A percentile compares a stretch with the other conserved stretches of the same genome.
phyloP scores from a whole-genome alignment of 2,113 vertebrate species.

The Phrynosoma platyrhinos region DNA sequence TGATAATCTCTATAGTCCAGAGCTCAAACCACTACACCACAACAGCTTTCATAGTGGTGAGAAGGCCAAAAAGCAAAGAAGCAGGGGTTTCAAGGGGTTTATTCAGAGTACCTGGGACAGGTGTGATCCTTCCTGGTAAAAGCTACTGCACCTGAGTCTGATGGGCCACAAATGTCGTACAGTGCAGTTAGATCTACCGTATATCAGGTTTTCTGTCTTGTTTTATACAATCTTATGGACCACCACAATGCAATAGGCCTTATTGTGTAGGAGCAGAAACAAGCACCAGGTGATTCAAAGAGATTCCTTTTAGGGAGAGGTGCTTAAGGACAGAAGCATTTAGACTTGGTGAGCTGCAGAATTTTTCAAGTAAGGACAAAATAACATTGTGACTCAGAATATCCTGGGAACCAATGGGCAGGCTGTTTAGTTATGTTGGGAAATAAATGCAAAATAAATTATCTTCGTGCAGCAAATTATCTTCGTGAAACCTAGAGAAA shows the following conservation, averaged over 20 bases:
- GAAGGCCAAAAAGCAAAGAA: not conserved
- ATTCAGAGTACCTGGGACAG: too few species aligned
- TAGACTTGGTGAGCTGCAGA: not conserved
- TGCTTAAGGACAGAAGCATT: not conserved
- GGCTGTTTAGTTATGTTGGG: not conserved
- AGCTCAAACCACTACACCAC: too few species aligned
- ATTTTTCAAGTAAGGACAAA: not conserved
- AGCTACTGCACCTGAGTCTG: not conserved
- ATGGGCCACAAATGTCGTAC: too few species aligned
- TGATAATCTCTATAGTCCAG: too few species aligned
- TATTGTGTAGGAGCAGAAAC: not conserved
- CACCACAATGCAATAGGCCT: not conserved
- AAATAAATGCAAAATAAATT: not conserved
- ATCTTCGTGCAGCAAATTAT: rapidly evolving
- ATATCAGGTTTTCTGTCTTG: not conserved
- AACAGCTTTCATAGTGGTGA: too few species aligned
- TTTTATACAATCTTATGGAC: not conserved
- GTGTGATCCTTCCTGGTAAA: not conserved
- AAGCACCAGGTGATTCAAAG: not conserved
- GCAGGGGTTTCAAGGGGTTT: not conserved
- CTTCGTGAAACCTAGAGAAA: not conserved
- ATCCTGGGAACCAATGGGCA: not conserved
- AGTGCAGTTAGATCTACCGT: not conserved
- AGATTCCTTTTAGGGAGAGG: not conserved
- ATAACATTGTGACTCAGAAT: not conserved